These are phyloP conservation scores for Barypeithes pellucidus DNA, from an alignment of 2,888 invertebrate genomes.

Conservation along the genomic window DNA sequence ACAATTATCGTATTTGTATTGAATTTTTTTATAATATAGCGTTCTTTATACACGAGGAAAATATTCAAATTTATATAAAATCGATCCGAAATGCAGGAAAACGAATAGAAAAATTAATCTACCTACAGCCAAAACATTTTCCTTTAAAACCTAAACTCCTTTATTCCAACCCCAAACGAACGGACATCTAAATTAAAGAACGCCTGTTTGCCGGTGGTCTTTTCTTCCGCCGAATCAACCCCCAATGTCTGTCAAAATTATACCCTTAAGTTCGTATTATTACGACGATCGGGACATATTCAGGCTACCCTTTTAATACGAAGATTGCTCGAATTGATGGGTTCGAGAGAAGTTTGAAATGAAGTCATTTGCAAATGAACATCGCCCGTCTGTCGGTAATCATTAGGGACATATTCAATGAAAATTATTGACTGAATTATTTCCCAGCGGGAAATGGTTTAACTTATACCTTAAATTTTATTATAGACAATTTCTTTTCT, in stretches of 20 bases:
- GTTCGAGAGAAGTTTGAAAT: constrained; percentile 63
- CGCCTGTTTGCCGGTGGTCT: constrained; percentile 54
- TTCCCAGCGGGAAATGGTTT: neutral
- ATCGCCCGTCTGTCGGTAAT: constrained; percentile 67
- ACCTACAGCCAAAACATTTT: constrained; percentile 43
- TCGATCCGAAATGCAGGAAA: too few species aligned
- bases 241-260: constrained; percentile 67
- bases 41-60: too few species aligned
- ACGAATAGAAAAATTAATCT: constrained; percentile 4
- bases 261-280: constrained; percentile 67
- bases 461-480: neutral
- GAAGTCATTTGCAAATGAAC: constrained; percentile 72
- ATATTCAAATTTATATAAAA: too few species aligned
- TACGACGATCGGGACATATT: constrained; percentile 62
- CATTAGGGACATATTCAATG: constrained; percentile 71
- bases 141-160: constrained; percentile 46
- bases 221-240: constrained; percentile 58
- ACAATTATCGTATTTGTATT: too few species aligned
- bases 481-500: too few species aligned
- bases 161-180: constrained; percentile 44
- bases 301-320: constrained; percentile 65
- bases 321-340: constrained; percentile 70
- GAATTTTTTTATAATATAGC: too few species aligned
- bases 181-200: constrained; percentile 55
- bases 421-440: constrained; percentile 65